Conservation (phyloP, 53 echinoderm and acorn worm species). For the Echinometra lucunter region DNA sequence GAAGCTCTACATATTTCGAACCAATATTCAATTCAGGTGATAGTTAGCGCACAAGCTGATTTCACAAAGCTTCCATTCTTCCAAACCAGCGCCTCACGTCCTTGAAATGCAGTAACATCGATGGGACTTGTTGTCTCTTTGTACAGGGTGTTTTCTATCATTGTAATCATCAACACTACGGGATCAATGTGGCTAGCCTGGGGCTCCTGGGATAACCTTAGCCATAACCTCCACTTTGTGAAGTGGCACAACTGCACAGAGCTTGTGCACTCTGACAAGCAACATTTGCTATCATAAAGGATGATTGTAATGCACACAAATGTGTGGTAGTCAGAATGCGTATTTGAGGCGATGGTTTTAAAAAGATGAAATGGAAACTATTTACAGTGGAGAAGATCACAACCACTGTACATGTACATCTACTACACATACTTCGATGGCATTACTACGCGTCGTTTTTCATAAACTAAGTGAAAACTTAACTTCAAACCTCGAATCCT, state of each 20-base stretch:
- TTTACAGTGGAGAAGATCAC: too few relatives aligned
- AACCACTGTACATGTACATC: too few relatives aligned
- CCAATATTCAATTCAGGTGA: background rate
- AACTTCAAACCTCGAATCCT: too few relatives aligned
- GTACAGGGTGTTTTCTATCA: background rate
- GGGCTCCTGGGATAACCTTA: background rate
- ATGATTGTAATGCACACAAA: background rate
- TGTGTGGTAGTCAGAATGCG: background rate
- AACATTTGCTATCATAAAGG: background rate
- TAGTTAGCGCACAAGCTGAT: background rate
- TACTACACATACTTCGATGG: too few relatives aligned
- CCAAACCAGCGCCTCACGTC: background rate
- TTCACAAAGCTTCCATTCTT: background rate
- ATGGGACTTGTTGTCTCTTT: constrained; percentile 8
- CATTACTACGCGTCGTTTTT: too few relatives aligned
- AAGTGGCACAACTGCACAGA: background rate
- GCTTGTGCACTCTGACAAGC: background rate
- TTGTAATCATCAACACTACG: constrained; percentile 1
- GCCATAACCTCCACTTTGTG: background rate
- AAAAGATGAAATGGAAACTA: too few relatives aligned
- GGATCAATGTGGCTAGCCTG: background rate
- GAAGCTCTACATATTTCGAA: background rate
- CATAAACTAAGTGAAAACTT: too few relatives aligned
- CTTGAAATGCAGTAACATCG: background rate
- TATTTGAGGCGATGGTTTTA: too few relatives aligned